These are phyloP conservation scores for Musca domestica DNA, from an alignment of 1,140 invertebrate genomes.

Conservation along the genomic window DNA sequence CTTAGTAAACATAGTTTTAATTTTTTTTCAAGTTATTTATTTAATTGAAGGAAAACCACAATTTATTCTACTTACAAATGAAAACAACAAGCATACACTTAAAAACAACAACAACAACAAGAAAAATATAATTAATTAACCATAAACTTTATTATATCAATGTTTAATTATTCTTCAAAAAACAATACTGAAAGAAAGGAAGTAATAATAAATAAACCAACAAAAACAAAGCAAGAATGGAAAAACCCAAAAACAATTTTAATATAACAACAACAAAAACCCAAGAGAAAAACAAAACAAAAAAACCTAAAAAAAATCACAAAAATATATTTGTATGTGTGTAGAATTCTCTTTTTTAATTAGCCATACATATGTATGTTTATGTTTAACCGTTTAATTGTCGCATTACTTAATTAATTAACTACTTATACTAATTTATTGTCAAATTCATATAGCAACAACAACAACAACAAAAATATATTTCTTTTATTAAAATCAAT, in stretches of 20 bases:
- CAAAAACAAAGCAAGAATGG: conserved; percentile 2
- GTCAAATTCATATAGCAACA: conserved; percentile 11
- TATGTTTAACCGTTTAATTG: conserved; percentile 2
- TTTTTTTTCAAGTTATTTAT: too few relatives aligned
- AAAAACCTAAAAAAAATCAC: conserved; percentile 15
- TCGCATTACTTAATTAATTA: conserved; percentile 13
- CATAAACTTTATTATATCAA: conserved; percentile 27
- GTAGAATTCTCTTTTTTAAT: conserved; percentile 24
- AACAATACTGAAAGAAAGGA: too few relatives aligned
- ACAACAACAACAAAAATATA: conserved; percentile 1
- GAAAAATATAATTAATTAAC: conserved; percentile 27
- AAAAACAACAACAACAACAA: neutral
- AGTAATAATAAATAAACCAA: conserved; percentile 20
- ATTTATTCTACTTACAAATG: too few relatives aligned
- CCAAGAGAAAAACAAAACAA: neutral
- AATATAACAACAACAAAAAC: conserved; percentile 11
- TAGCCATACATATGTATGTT: conserved; percentile 15
- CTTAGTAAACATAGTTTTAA: too few relatives aligned
- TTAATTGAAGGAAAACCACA: too few relatives aligned
- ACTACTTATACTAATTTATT: conserved; percentile 26
- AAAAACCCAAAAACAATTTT: conserved; percentile 2
- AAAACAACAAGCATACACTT: neutral
- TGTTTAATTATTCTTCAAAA: conserved; percentile 24
- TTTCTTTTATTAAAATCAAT: neutral
- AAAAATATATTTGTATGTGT: conserved; percentile 27